Evolutionary conservation across 2,797 vertebrate species (phyloP).

Genomic region (Gobionotothen gibberifrons): DNA sequence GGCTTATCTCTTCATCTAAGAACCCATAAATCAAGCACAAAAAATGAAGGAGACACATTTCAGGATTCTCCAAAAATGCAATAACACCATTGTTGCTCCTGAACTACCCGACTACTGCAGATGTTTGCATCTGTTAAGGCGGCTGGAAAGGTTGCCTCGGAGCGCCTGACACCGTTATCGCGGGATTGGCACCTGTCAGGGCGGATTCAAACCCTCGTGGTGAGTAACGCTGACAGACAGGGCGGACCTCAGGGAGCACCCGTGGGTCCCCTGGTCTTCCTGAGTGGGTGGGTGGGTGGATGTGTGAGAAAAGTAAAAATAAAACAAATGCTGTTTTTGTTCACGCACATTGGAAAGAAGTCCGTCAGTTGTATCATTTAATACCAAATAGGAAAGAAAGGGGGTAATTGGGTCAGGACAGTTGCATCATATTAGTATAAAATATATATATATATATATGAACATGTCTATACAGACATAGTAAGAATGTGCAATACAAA

Average conservation of each 20-base stretch:
- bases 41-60: conserved; percentile 41
- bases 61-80: conserved; percentile 39
- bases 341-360: not conserved
- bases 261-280: conserved; percentile 52
- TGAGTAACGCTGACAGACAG: conserved; percentile 78
- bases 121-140: conserved; percentile 67
- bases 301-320: conserved; percentile 53
- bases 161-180: conserved; percentile 64
- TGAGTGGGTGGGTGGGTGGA: conserved; percentile 25
- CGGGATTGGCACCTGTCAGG: conserved; percentile 80
- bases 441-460: too few relatives aligned
- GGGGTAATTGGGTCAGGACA: too few relatives aligned
- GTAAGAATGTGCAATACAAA: too few relatives aligned
- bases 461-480: too few relatives aligned
- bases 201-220: conserved; percentile 51
- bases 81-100: conserved; percentile 54
- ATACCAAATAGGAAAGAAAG: too few relatives aligned
- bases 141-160: conserved; percentile 58
- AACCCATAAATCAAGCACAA: conserved; percentile 70
- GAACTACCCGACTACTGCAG: conserved; percentile 38
- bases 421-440: too few relatives aligned
- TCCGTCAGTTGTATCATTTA: not conserved
- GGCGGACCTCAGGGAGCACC: conserved; percentile 74
- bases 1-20: conserved; percentile 59
- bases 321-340: conserved; percentile 38